phyloP scores from a whole-genome alignment of 2,888 invertebrate genomes.

The Pterostichus madidus region DNA sequence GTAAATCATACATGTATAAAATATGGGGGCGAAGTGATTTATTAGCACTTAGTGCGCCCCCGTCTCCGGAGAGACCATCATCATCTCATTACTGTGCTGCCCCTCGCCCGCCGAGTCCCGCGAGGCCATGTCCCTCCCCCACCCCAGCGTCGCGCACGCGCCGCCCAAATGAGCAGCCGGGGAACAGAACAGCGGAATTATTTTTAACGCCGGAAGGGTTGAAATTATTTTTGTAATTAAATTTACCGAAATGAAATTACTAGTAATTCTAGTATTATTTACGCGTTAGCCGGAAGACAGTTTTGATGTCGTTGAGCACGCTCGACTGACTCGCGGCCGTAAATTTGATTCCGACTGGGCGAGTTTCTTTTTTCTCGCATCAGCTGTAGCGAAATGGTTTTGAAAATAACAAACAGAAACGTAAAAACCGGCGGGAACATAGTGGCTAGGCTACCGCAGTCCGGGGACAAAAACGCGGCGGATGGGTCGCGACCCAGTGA shows the following conservation, averaged over 20 bases:
- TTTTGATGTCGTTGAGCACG: conserved; percentile 43
- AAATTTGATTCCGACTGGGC: conserved; percentile 14
- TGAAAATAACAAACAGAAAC: conserved; percentile 6
- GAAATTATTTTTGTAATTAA: conserved; percentile 71
- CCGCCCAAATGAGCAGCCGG: conserved; percentile 62
- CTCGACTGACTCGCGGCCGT: background rate
- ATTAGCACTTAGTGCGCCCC: conserved; percentile 69
- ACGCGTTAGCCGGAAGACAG: conserved; percentile 62
- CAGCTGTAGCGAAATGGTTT: conserved; percentile 2
- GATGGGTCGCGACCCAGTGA: conserved; percentile 15
- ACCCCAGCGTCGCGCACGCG: conserved; percentile 42
- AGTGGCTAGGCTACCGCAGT: conserved; percentile 1
- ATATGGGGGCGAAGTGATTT: conserved; percentile 71
- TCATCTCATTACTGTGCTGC: conserved; percentile 70
- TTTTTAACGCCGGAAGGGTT: conserved; percentile 69
- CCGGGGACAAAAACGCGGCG: background rate
- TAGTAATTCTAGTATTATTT: conserved; percentile 67
- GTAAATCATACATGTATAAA: conserved; percentile 67
- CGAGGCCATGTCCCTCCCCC: background rate
- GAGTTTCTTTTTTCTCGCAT: conserved; percentile 29
- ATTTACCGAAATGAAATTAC: conserved; percentile 68
- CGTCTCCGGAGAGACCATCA: conserved; percentile 70
- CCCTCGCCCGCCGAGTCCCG: background rate
- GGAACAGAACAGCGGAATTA: conserved; percentile 63
- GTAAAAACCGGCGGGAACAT: conserved; percentile 8